These are phyloP conservation scores for Podotricha telesiphe DNA, from an alignment of 2,888 invertebrate genomes.

Conservation along the genomic window DNA sequence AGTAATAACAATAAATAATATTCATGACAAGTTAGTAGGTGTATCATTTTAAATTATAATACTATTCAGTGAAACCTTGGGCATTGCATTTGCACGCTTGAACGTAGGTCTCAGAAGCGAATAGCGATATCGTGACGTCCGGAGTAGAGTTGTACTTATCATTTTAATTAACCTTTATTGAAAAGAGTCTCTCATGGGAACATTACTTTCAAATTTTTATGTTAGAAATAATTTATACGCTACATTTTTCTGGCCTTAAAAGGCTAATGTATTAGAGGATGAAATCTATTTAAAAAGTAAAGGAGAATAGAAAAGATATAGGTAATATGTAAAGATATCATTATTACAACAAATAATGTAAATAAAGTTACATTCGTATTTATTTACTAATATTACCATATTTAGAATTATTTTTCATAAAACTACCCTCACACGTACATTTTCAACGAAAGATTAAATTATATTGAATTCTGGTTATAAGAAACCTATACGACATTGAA, in stretches of 20 bases:
- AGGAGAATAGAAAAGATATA: not conserved
- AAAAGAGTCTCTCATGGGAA: conserved; percentile 15
- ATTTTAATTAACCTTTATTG: conserved; percentile 43
- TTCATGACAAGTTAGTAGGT: not conserved
- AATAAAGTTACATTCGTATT: not conserved
- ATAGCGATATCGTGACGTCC: conserved; percentile 45
- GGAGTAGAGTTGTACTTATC: conserved; percentile 35
- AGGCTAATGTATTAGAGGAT: not conserved
- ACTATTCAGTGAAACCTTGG: conserved; percentile 34
- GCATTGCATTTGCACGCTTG: conserved; percentile 36
- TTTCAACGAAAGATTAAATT: not conserved
- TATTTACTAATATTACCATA: too few relatives aligned
- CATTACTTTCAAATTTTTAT: not conserved
- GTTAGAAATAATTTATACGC: not conserved
- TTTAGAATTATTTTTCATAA: too few relatives aligned
- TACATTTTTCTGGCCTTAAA: not conserved
- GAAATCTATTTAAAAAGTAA: not conserved
- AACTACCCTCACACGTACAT: too few relatives aligned
- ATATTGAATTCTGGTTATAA: not conserved
- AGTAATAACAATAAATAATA: not conserved
- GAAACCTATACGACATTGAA: not conserved
- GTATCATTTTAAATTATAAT: conserved; percentile 27
- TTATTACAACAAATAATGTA: too few relatives aligned
- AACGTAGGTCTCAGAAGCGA: conserved; percentile 35
- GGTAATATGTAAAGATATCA: not conserved